Conservation (phyloP, 2,113 vertebrate species). For the Oceanites oceanicus region DNA sequence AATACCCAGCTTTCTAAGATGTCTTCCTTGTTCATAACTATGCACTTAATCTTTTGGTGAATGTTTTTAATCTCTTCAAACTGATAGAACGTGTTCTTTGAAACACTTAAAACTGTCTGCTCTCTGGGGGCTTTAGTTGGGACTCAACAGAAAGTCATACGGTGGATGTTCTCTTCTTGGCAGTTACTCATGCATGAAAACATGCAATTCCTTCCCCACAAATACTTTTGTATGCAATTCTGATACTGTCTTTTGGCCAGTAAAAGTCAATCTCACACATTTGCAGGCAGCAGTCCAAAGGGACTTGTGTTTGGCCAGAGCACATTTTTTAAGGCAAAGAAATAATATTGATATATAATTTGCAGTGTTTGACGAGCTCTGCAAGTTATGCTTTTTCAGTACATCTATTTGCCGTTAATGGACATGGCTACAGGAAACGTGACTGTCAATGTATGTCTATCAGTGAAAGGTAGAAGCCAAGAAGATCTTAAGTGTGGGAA, state of each 20-base stretch:
- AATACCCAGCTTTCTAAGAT: background rate
- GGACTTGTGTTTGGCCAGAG: background rate
- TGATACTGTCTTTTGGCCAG: background rate
- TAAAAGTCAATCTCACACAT: background rate
- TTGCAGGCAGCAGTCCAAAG: background rate
- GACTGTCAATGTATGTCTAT: background rate
- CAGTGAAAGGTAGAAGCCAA: background rate
- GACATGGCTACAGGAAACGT: background rate
- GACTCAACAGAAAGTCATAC: background rate
- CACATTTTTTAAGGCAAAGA: background rate
- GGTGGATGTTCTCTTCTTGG: background rate
- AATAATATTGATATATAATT: background rate
- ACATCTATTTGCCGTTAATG: background rate
- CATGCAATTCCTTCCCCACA: background rate
- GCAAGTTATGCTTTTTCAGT: background rate
- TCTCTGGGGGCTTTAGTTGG: background rate
- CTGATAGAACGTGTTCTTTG: background rate
- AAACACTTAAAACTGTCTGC: background rate
- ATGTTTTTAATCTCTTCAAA: background rate
- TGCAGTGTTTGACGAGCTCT: background rate
- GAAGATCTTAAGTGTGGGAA: background rate
- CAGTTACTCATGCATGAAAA: conserved; percentile 25
- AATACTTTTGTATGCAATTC: background rate
- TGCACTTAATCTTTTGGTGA: background rate
- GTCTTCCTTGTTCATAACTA: background rate